Evolutionary conservation across 2,888 invertebrate species (phyloP).

Genomic region (Miltochrista miniata): DNA sequence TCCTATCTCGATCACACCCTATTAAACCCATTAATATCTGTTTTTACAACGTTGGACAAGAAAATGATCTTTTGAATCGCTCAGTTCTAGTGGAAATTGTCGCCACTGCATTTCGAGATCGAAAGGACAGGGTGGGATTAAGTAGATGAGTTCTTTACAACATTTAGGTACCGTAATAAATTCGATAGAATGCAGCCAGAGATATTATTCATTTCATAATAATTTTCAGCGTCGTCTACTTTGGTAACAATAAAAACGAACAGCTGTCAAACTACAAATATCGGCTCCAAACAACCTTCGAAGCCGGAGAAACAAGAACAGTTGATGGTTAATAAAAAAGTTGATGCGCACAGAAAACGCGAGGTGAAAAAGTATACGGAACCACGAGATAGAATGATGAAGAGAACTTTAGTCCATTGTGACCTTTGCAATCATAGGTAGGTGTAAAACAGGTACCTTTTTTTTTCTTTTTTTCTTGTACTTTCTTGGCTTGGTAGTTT

Average conservation of each 20-base stretch:
- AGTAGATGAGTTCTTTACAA: too few species aligned
- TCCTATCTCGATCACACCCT: too few species aligned
- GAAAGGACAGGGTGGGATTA: too few species aligned
- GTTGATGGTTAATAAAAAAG: constrained; percentile 1
- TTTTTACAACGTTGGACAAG: too few species aligned
- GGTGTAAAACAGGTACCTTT: background rate
- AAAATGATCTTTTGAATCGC: too few species aligned
- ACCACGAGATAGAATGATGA: background rate
- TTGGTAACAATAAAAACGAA: constrained; percentile 14
- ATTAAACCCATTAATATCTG: too few species aligned
- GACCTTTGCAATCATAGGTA: constrained; percentile 5
- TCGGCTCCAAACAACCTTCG: background rate
- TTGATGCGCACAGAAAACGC: constrained; percentile 1
- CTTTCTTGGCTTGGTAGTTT: too few species aligned
- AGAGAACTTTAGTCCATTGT: background rate
- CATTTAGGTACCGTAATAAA: too few species aligned
- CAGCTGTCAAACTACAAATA: background rate
- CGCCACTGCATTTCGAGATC: too few species aligned
- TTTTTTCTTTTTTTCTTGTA: background rate
- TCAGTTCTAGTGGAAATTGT: too few species aligned
- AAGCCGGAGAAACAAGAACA: constrained; percentile 2
- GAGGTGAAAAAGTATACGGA: background rate
- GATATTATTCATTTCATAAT: too few species aligned
- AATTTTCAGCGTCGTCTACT: constrained; percentile 17
- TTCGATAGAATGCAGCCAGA: too few species aligned